Base-by-base conservation (phyloP, 2,888 invertebrate genomes). In the Parnassius apollo region DNA sequence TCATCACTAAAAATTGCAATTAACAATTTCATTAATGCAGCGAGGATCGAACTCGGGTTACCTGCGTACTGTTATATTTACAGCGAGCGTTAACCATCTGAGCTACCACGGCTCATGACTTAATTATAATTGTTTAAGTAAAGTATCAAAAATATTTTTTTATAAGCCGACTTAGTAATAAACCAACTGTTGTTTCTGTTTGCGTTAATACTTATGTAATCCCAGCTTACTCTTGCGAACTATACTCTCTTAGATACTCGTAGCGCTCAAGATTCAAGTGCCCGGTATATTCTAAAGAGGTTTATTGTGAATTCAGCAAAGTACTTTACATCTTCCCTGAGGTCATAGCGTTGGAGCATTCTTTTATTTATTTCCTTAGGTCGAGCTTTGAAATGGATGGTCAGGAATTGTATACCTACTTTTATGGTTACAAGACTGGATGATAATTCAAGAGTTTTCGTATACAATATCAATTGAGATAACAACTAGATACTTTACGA, bases 261-360 rank as follows among this genome's bases (percentile, higher is more conserved):
- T 46, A 25, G 57, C 54, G 61, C 62, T 62, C 46, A 13, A 22
- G 55, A 62, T 52, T 65, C 58, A 59, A 56, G 51, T 62, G 61
- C 53, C 51, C 52, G 59, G 59, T 63, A 57, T 57, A 35, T 12
- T 56, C 25, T 58, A 56, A 35, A 12, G 42, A 49, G 57, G 57
- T 56, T 65, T 64, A 64, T 67, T 67, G 51, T 18, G 57, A 61
- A 61, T 67, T 65, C 67, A 64, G 59, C 57, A 50, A 53, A 56
- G 51, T 54, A 55, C 50, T 55, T 66, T 62, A 57, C 66, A 42
- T 55, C 49, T 55, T 55, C 12, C 49, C 44, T 22, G 49, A 44
- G 60, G 25, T 48, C 49, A 42, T 54, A 13, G 42, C 45, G 35
- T 25, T 25, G 42, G 13, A 12, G 12, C 4, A 22, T 46, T 60